Conservation (phyloP, 2,113 vertebrate genomes). For the Muscicapa adusta region DNA sequence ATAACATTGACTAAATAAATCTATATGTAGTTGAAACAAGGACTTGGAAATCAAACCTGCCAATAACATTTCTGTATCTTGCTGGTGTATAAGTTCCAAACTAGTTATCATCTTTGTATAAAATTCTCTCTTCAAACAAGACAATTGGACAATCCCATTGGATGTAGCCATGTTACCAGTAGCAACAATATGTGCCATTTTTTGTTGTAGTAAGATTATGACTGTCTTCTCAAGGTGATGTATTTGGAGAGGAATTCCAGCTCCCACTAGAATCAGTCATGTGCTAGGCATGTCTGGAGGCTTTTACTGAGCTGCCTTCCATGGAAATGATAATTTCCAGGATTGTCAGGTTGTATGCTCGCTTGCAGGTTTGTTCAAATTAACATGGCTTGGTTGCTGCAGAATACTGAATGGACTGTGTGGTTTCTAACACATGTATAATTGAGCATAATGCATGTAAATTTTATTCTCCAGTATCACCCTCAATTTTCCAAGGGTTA, state of each 20-base stretch:
- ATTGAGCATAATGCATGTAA: neutral
- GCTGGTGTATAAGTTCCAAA: neutral
- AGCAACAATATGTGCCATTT: neutral
- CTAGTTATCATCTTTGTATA: neutral
- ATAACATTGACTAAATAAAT: neutral
- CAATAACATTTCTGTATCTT: neutral
- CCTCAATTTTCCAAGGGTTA: neutral
- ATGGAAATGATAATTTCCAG: neutral
- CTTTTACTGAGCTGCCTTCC: neutral
- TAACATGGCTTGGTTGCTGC: neutral
- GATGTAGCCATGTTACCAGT: neutral
- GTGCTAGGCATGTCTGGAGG: neutral
- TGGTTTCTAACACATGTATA: neutral
- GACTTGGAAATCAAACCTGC: neutral
- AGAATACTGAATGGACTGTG: neutral
- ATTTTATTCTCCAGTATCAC: neutral
- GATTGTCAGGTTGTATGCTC: neutral
- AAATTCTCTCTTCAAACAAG: neutral
- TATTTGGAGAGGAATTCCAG: neutral
- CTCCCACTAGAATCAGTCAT: neutral
- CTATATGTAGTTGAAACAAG: neutral
- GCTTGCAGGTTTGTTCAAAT: neutral
- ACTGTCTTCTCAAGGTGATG: neutral
- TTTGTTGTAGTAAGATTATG: neutral
- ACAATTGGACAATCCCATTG: neutral